Base-by-base conservation (phyloP, 2,113 vertebrate species). In the Rhinolophus ferrumequinum region DNA sequence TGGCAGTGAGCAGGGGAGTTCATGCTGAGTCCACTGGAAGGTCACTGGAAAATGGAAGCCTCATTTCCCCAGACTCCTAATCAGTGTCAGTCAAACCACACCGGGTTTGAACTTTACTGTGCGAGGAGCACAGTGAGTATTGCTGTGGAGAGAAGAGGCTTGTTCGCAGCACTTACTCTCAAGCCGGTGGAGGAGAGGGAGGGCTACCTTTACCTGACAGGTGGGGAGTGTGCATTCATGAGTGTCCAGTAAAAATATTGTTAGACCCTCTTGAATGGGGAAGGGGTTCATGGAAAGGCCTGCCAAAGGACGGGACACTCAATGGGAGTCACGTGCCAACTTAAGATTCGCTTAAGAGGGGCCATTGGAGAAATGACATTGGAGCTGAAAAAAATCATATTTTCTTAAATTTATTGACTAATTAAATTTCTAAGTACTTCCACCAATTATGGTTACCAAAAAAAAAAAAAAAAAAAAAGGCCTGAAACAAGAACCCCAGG, bases 41-140 rank as follows among this genome's bases (percentile, higher is more conserved):
- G 52, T 89, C 41, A 60, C 4, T 35, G 41, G 70, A 80, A 91
- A 84, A 52, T 67, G 18, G 26, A 87, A 81, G 5, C 90, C 30
- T 81, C 24, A 33, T 54, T 96, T 95, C 52, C 28, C 35, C 26
- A 92, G 50, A 58, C 58, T 62, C 67, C 35, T 76, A 47, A 77
- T 90, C 41, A 93, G 35, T 76, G 54, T 93, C 88, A 85, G 56
- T 72, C 58, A 83, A 75, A 56, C 10, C n/a, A 76, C 38, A 66
- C 0, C 0, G 1, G 9, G 38, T 33, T 0, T 92, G 64, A n/a
- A 88, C 47, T 66, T 69, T 19, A 7, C 72, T 44, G 19, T 38
- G 8, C 1, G 6, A 84, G 52, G 18, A 60, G 8, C 6, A 81
- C 12, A 11, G 33, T 35, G 60, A 80, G 6, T 13, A 22, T 2